phyloP scores from a whole-genome alignment of 2,888 invertebrate species.

The Steinernema hermaphroditum region DNA sequence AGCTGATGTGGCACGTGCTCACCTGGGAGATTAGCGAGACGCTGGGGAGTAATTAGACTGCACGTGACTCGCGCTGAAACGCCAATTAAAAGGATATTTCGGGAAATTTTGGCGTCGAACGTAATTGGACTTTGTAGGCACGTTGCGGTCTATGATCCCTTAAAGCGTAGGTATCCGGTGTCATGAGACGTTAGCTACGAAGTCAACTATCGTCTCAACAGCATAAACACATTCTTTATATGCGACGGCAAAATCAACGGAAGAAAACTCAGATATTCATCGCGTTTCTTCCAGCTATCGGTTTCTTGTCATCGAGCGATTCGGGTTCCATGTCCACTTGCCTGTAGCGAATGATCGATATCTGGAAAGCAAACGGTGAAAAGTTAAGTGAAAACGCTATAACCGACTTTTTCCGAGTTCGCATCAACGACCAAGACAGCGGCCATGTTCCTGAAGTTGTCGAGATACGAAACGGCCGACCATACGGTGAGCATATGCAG shows the following conservation, averaged over 20 bases:
- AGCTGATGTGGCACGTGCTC: no score
- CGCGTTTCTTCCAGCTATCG: slow-evolving; percentile 48
- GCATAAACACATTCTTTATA: no score
- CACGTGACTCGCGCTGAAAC: no score
- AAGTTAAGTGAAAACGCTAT: not conserved
- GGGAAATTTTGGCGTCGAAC: no score
- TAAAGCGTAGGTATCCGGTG: no score
- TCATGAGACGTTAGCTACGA: no score
- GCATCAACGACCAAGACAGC: slow-evolving; percentile 44
- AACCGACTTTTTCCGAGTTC: slow-evolving; percentile 22
- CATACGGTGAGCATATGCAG: slow-evolving; percentile 47
- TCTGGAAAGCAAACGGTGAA: slow-evolving; percentile 31
- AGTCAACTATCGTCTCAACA: no score
- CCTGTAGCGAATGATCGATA: slow-evolving; percentile 38
- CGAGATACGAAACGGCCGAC: slow-evolving; percentile 50
- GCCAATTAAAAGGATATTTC: no score
- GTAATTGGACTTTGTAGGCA: no score
- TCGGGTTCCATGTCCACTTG: slow-evolving; percentile 47
- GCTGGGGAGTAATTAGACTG: no score
- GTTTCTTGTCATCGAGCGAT: slow-evolving; percentile 48
- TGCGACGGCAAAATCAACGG: not conserved
- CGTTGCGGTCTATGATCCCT: no score
- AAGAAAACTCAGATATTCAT: slow-evolving; percentile 26
- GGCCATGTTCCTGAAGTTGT: slow-evolving; percentile 50
- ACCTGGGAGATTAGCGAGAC: no score